These are phyloP conservation scores for Spizaetus ornatus DNA, from an alignment of 2,113 vertebrate species.

Conservation along the genomic window DNA sequence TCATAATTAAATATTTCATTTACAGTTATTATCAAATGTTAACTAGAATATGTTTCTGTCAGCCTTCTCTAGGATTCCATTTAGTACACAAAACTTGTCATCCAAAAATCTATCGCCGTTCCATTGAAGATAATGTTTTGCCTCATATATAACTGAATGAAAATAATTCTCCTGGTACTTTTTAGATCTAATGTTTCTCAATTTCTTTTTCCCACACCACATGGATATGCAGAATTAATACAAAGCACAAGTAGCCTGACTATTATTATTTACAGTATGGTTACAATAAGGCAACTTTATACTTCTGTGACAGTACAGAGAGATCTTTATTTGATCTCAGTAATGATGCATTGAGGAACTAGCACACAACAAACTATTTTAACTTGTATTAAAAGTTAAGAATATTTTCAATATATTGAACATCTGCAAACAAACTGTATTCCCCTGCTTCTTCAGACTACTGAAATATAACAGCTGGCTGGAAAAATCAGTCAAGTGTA, in stretches of 20 bases:
- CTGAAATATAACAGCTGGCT: background rate
- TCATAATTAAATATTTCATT: conserved; percentile 1
- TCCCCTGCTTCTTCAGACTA: background rate
- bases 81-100: background rate
- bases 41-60: background rate
- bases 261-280: background rate
- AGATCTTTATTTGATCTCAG: background rate
- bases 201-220: background rate
- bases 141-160: background rate
- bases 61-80: background rate
- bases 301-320: background rate
- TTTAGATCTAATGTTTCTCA: background rate
- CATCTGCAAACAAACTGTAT: background rate
- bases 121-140: background rate
- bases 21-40: background rate
- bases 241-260: background rate
- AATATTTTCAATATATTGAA: background rate
- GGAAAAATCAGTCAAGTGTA: background rate
- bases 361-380: background rate
- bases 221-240: background rate
- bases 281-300: background rate
- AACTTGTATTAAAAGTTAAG: background rate
- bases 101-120: background rate
- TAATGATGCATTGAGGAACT: background rate
- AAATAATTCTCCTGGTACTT: background rate